Evolutionary conservation across 2,797 vertebrate genomes (phyloP), one percentile per base, ranked within the genome.

Genomic region (Perodicticus potto): DNA sequence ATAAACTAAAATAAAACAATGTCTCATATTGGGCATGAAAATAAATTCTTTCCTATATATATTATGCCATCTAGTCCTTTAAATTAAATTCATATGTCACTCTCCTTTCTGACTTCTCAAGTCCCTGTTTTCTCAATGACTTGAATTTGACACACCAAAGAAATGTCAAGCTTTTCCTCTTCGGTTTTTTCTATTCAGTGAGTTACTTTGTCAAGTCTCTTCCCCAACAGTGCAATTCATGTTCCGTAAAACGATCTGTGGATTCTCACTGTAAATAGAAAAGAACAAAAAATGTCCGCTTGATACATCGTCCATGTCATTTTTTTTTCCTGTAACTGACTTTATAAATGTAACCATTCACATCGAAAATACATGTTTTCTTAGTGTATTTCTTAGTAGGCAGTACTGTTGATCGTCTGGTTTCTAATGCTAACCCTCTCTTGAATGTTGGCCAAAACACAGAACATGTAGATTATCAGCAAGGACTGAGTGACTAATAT

Each of bases 381-480:
- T 57, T 81, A 19, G 86, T 84, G 25, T 84, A 16, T 53, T 53
- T 53, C 14, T 17, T 53, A 53, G 49, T 4, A 4, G 49, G 49
- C 49, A 53, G 49, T 1, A 53, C 14, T 53, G 49, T 53, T 53
- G 49, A 53, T 16, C 49, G 3, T 53, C 49, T 3, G 49, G 49
- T 92, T 43, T 90, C 45, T 94, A 93, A 43, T 81, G 72, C 90
- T 73, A 95, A 59, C 16, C 86, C 9, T 22, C 23, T 74, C 67
- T 92, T 77, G 22, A 94, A 89, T 16, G 89, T 96, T 8, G 86
- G 32, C 12, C n/a, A 88, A 88, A 82, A 29, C 11, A 12, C 43
- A 86, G 69, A 87, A 73, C 88, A 59, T 88, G 0, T 49, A 74
- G 8, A 70, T 55, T 69, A 22, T 49, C 40, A 90, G 40, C 91